phyloP scores from a whole-genome alignment of 2,113 vertebrate genomes.

The Danionella cerebrum region DNA sequence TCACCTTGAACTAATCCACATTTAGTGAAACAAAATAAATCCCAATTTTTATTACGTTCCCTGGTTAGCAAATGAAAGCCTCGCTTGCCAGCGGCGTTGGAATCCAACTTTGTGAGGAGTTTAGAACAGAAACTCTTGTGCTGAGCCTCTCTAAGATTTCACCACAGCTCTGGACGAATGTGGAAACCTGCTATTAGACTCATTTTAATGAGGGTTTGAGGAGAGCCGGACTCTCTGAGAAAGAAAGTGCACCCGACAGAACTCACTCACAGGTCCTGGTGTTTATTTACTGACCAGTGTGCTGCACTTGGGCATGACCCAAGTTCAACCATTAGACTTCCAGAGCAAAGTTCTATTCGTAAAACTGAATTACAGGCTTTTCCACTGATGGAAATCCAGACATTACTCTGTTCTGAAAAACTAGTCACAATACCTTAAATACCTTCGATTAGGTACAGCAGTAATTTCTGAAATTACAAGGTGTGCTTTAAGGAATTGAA shows the following conservation, averaged over 20 bases:
- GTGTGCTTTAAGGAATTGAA: too few species aligned
- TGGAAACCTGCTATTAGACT: slow-evolving; percentile 56
- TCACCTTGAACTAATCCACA: too few species aligned
- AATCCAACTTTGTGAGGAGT: slow-evolving; percentile 37
- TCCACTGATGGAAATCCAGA: background rate
- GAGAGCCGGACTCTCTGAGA: slow-evolving; percentile 32
- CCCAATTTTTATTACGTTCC: slow-evolving; percentile 51
- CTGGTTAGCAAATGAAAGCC: slow-evolving; percentile 51
- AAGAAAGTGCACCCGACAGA: slow-evolving; percentile 38
- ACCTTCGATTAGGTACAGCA: too few species aligned
- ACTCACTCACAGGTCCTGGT: slow-evolving; percentile 37
- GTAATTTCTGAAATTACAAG: too few species aligned
- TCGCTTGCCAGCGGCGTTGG: slow-evolving; percentile 49
- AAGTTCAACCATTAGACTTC: slow-evolving; percentile 15
- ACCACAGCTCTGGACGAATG: slow-evolving; percentile 43
- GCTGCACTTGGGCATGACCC: slow-evolving; percentile 27
- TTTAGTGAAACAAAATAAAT: slow-evolving; percentile 40
- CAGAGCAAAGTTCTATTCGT: background rate
- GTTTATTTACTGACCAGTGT: slow-evolving; percentile 32
- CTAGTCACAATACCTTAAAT: too few species aligned
- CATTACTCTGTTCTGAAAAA: too few species aligned
- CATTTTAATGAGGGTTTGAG: slow-evolving; percentile 48
- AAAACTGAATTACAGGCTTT: background rate
- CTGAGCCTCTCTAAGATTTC: slow-evolving; percentile 51
- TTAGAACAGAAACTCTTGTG: slow-evolving; percentile 46